phyloP scores from a whole-genome alignment of 2,888 invertebrate genomes.

The Idaea aversata region DNA sequence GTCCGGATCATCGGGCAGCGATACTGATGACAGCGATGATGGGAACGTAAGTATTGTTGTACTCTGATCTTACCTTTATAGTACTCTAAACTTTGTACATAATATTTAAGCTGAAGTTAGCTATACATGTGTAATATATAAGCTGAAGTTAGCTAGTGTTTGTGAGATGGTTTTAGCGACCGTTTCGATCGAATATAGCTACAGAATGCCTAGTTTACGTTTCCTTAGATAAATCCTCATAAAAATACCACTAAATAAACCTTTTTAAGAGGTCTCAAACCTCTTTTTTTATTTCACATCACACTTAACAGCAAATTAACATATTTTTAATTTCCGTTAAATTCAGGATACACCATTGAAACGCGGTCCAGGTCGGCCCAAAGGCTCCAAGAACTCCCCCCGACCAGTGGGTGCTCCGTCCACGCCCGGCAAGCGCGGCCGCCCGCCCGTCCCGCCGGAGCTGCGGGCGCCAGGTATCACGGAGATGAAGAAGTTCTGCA shows the following conservation, averaged over 20 bases:
- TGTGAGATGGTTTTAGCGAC: too few species aligned
- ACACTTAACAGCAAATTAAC: neutral
- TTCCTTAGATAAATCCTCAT: too few species aligned
- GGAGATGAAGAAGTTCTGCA: constrained; percentile 77
- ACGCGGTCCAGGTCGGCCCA: constrained; percentile 69
- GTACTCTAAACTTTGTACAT: too few species aligned
- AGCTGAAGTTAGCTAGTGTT: too few species aligned
- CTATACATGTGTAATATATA: too few species aligned
- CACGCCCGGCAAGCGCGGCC: constrained; percentile 51
- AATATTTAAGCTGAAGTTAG: too few species aligned
- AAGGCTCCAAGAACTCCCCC: constrained; percentile 58
- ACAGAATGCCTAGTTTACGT: too few species aligned
- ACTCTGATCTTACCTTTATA: too few species aligned
- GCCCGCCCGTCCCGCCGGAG: constrained; percentile 72
- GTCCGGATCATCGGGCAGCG: constrained; percentile 67
- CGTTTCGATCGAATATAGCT: too few species aligned
- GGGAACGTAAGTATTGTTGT: constrained; percentile 20
- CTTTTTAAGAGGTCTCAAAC: too few species aligned
- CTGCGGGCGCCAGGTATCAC: constrained; percentile 72
- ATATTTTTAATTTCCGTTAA: constrained; percentile 7
- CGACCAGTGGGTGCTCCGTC: constrained; percentile 24
- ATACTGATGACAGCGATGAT: constrained; percentile 70
- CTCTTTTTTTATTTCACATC: too few species aligned
- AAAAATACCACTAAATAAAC: too few species aligned
- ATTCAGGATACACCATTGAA: constrained; percentile 55